phyloP scores from a whole-genome alignment of 1,140 invertebrate species.

The Leguminivora glycinivorella region DNA sequence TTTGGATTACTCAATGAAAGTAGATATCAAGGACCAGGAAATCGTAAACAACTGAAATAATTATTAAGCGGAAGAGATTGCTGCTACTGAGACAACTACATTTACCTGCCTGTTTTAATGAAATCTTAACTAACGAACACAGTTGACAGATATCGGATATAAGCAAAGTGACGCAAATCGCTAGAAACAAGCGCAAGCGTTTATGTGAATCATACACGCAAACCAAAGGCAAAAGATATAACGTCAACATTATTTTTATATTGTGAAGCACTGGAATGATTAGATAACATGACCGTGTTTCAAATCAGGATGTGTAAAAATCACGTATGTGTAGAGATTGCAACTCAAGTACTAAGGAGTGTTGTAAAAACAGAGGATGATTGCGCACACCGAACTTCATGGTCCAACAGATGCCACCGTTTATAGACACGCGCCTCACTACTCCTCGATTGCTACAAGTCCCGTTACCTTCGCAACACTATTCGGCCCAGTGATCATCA shows the following conservation, averaged over 20 bases:
- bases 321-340: conserved; percentile 38
- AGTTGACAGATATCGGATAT: conserved; percentile 1
- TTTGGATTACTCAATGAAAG: background rate
- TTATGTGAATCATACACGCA: conserved; percentile 12
- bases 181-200: background rate
- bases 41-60: conserved; percentile 5
- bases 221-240: background rate
- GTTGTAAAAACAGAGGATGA: conserved; percentile 55
- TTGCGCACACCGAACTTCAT: conserved; percentile 56
- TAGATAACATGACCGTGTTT: conserved; percentile 14
- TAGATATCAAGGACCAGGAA: background rate
- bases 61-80: background rate
- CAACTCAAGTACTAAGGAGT: conserved; percentile 42
- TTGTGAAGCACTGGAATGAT: conserved; percentile 9
- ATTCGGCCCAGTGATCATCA: conserved; percentile 28
- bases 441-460: conserved; percentile 43
- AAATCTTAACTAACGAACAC: background rate
- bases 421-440: conserved; percentile 50
- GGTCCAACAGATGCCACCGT: conserved; percentile 56
- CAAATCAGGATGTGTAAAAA: conserved; percentile 29
- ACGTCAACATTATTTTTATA: conserved; percentile 4
- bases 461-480: conserved; percentile 37
- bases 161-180: conserved; percentile 16
- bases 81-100: background rate
- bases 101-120: background rate